phyloP scores from a whole-genome alignment of 2,113 vertebrate species.

The Rhinoderma darwinii region DNA sequence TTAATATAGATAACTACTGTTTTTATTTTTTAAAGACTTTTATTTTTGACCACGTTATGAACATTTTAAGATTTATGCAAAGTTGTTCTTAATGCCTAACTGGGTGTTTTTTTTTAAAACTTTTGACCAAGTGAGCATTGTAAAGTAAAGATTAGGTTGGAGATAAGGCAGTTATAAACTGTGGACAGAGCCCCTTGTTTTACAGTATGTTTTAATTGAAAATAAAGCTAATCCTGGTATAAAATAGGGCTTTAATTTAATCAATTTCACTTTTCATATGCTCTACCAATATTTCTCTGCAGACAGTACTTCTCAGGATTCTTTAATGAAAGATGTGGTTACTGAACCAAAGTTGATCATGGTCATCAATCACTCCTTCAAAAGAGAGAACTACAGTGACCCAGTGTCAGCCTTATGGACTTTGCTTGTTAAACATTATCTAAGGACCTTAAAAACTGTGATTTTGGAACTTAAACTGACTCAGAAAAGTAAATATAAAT shows the following conservation, averaged over 20 bases:
- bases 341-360: slow-evolving; percentile 62
- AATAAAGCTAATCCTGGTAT: background rate
- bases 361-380: slow-evolving; percentile 64
- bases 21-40: too few species aligned
- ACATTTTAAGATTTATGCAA: too few species aligned
- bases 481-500: background rate
- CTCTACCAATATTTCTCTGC: slow-evolving; percentile 32
- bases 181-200: too few species aligned
- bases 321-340: slow-evolving; percentile 56
- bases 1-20: too few species aligned
- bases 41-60: too few species aligned
- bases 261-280: background rate
- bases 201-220: background rate
- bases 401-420: slow-evolving; percentile 54
- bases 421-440: slow-evolving; percentile 63
- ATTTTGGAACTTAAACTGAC: slow-evolving; percentile 22
- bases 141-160: too few species aligned
- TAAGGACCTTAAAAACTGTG: slow-evolving; percentile 60
- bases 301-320: slow-evolving; percentile 51
- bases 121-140: too few species aligned
- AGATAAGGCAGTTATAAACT: too few species aligned
- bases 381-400: slow-evolving; percentile 53
- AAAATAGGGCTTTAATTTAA: background rate
- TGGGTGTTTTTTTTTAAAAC: too few species aligned
- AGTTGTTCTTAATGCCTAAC: too few species aligned